phyloP scores from a whole-genome alignment of 1,140 invertebrate genomes.

The Adelges cooleyi region DNA sequence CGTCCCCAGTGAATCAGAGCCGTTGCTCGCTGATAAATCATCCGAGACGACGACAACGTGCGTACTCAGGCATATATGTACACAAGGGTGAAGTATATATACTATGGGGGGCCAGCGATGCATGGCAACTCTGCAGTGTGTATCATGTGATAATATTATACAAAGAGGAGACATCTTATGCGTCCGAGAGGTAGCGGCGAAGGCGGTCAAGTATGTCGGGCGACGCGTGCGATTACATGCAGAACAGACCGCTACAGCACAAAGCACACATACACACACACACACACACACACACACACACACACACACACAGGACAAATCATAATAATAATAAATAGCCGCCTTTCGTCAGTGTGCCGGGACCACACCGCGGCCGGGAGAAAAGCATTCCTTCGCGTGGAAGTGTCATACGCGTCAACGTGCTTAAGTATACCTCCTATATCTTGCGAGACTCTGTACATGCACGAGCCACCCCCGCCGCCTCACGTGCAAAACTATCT shows the following conservation, averaged over 20 bases:
- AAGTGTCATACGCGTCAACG: too few relatives aligned
- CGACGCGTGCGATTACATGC: neutral
- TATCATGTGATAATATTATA: constrained; percentile 5
- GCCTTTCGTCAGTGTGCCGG: neutral
- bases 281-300: too few relatives aligned
- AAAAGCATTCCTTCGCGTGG: too few relatives aligned
- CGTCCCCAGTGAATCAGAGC: too few relatives aligned
- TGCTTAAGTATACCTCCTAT: too few relatives aligned
- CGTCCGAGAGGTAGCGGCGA: neutral
- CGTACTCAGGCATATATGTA: neutral
- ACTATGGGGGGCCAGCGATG: constrained; percentile 7
- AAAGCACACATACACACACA: too few relatives aligned
- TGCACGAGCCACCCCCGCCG: too few relatives aligned
- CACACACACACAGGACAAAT: neutral
- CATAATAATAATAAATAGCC: constrained; percentile 9
- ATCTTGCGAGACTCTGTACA: too few relatives aligned
- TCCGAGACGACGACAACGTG: neutral
- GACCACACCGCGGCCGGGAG: neutral
- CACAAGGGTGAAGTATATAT: too few relatives aligned
- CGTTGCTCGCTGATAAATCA: constrained; percentile 16
- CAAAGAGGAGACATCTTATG: neutral
- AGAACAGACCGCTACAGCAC: too few relatives aligned
- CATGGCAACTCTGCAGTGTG: constrained; percentile 1
- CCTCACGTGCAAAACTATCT: too few relatives aligned
- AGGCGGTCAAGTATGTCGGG: neutral